Evolutionary conservation across 2,113 vertebrate species (phyloP).

Genomic region (Bettongia penicillata): DNA sequence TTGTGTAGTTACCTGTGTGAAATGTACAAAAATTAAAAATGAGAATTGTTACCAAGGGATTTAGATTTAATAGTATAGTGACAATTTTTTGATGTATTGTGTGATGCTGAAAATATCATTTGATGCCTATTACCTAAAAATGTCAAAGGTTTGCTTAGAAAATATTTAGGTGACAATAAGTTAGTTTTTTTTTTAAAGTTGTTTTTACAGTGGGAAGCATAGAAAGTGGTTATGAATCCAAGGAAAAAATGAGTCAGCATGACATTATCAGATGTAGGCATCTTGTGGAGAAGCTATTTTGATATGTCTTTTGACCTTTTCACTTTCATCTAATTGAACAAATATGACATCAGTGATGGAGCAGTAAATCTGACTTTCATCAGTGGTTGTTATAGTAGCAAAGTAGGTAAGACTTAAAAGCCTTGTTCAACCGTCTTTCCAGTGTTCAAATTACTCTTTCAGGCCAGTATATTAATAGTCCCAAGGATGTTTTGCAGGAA

Average conservation of each 20-base stretch:
- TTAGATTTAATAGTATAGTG: conserved; percentile 10
- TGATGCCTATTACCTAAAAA: conserved; percentile 46
- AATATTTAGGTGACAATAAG: conserved; percentile 54
- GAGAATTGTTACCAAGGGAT: background rate
- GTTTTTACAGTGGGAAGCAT: conserved; percentile 68
- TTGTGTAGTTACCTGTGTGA: conserved; percentile 15
- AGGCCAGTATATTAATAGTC: conserved; percentile 64
- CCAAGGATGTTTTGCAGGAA: background rate
- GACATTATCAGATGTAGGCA: conserved; percentile 80
- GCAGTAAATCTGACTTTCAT: conserved; percentile 81
- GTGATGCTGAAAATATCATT: background rate
- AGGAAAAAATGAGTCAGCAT: conserved; percentile 80
- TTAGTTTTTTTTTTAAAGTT: conserved; percentile 67
- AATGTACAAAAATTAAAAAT: conserved; percentile 9
- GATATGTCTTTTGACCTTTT: conserved; percentile 82
- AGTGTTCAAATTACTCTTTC: conserved; percentile 61
- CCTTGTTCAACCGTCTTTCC: conserved; percentile 64
- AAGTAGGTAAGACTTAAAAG: conserved; percentile 75
- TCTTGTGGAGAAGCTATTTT: conserved; percentile 76
- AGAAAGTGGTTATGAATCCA: conserved; percentile 76
- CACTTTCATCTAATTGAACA: conserved; percentile 81
- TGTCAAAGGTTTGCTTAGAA: conserved; percentile 69
- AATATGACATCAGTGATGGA: conserved; percentile 73
- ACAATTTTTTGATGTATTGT: background rate
- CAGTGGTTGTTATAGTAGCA: conserved; percentile 82